phyloP scores from a whole-genome alignment of 1,140 invertebrate genomes.

The Zaprionus inermis region DNA sequence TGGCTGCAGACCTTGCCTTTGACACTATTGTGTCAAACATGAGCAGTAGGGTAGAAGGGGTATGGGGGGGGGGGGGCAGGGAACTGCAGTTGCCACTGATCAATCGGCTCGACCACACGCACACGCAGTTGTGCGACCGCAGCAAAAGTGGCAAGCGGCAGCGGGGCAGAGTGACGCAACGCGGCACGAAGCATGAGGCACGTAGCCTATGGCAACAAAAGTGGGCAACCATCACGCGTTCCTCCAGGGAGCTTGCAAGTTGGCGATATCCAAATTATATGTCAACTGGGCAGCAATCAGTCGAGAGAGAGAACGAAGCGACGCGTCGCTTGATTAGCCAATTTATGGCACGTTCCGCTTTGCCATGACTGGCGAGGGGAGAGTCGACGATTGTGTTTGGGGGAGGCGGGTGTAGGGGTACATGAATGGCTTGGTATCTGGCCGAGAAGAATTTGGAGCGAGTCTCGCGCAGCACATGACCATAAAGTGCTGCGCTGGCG shows the following conservation, averaged over 20 bases:
- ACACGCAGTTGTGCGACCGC: constrained; percentile 4
- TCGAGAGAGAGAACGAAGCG: constrained; percentile 48
- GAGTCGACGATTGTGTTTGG: too few relatives aligned
- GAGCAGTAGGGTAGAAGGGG: background rate
- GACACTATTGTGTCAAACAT: background rate
- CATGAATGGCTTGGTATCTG: constrained; percentile 25
- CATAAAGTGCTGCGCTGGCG: constrained; percentile 61
- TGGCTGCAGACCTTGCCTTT: background rate
- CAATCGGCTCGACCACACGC: background rate
- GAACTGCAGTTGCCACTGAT: background rate
- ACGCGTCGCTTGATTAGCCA: constrained; percentile 73
- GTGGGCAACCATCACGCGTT: background rate
- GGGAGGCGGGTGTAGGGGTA: background rate
- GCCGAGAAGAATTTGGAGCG: constrained; percentile 72
- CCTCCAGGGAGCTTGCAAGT: constrained; percentile 18
- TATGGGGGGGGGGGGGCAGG: background rate
- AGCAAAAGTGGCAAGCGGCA: constrained; percentile 16
- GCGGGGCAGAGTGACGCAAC: constrained; percentile 2
- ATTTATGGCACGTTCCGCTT: constrained; percentile 81
- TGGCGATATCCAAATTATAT: constrained; percentile 60
- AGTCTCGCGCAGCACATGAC: constrained; percentile 66
- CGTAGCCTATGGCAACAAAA: constrained; percentile 9
- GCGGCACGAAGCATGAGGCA: background rate
- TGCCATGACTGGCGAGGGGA: constrained; percentile 3
- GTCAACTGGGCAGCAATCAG: constrained; percentile 58